These are phyloP conservation scores for Marmota monax DNA, from an alignment of 2,113 vertebrate genomes.

Conservation along the genomic window DNA sequence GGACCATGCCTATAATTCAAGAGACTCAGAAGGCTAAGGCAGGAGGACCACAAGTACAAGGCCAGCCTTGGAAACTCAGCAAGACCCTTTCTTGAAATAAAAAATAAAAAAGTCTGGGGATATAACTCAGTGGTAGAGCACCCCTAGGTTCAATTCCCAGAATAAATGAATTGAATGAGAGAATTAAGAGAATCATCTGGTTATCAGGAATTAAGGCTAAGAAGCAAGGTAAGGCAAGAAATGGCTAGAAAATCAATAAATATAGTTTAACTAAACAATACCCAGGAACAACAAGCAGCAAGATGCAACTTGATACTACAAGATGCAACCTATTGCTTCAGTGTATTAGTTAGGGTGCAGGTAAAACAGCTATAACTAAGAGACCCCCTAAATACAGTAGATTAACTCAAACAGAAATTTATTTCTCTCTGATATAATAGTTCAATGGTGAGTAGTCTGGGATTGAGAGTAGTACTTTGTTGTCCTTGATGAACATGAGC, in stretches of 20 bases:
- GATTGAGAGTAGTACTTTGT: not conserved
- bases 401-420: not conserved
- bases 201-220: not conserved
- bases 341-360: not conserved
- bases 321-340: not conserved
- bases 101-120: no score
- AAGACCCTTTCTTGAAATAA: no score
- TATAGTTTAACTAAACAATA: not conserved
- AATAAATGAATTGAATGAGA: not conserved
- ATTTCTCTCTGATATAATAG: not conserved
- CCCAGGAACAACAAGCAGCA: slow-evolving; percentile 17
- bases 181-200: not conserved
- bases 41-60: no score
- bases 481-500: not conserved
- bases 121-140: no score
- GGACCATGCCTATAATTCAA: no score
- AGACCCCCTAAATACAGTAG: not conserved
- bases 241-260: not conserved
- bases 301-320: not conserved
- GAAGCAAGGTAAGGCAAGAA: not conserved
- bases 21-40: no score
- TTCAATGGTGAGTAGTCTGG: not conserved
- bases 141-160: no score
- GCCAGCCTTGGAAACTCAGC: no score
- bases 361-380: not conserved